These are phyloP conservation scores for Xenops minutus DNA, from an alignment of 2,797 vertebrate species.

Conservation along the genomic window DNA sequence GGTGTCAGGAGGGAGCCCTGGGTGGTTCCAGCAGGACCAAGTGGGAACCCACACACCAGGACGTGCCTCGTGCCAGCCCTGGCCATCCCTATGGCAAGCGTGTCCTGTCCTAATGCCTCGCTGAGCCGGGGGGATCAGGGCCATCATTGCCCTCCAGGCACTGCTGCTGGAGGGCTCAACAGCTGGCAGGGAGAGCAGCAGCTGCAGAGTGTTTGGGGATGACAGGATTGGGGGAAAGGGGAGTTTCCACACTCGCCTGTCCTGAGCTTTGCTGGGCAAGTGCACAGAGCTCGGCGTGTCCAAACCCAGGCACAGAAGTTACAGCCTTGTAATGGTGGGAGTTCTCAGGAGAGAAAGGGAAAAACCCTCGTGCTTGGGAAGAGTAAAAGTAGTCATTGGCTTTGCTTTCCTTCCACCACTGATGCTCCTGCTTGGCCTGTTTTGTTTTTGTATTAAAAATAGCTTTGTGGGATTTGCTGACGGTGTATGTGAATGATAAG, in stretches of 20 bases:
- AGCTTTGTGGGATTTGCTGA: background rate
- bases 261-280: constrained; percentile 36
- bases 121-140: background rate
- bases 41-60: background rate
- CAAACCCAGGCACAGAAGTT: constrained; percentile 49
- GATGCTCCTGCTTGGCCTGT: constrained; percentile 8
- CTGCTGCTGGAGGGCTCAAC: constrained; percentile 20
- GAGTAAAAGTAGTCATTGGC: background rate
- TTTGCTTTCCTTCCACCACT: background rate
- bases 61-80: background rate
- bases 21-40: background rate
- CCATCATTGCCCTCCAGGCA: constrained; percentile 27
- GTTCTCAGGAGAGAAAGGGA: constrained; percentile 43
- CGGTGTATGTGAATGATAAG: background rate
- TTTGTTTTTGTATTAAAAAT: background rate
- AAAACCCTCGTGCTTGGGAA: background rate
- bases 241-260: constrained; percentile 57
- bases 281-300: constrained; percentile 24
- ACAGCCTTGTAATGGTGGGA: constrained; percentile 1
- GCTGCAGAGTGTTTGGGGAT: constrained; percentile 62
- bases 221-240: constrained; percentile 41
- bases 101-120: background rate
- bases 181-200: constrained; percentile 47
- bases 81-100: background rate
- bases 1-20: background rate